Evolutionary conservation across 2,113 vertebrate species (phyloP).

Genomic region (Erythrolamprus reginae): DNA sequence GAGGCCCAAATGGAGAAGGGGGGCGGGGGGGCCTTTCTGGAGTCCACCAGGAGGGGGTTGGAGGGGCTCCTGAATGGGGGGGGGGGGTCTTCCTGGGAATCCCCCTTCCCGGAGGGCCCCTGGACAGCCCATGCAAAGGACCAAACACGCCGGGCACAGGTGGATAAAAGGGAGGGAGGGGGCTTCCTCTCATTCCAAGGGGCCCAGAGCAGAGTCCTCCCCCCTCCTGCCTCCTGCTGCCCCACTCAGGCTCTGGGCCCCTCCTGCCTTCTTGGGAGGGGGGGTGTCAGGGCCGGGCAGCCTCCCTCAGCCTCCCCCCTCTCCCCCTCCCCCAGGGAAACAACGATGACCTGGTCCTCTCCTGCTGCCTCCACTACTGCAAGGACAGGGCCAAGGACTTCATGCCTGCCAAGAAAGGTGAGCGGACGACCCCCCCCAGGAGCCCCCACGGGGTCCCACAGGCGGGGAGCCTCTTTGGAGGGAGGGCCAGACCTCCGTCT

Average conservation of each 20-base stretch:
- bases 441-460: background rate
- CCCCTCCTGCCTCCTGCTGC: background rate
- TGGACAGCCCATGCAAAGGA: no score
- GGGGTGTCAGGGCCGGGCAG: background rate
- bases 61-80: no score
- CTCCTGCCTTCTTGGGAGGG: background rate
- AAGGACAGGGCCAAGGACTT: constrained; percentile 96
- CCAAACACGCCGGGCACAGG: no score
- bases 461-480: background rate
- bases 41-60: no score
- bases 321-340: constrained; percentile 78
- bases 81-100: no score
- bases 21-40: no score
- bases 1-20: no score
- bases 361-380: constrained; percentile 90
- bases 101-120: no score
- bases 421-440: background rate
- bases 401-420: constrained; percentile 89
- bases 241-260: background rate
- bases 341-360: constrained; percentile 89
- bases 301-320: background rate
- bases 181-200: background rate
- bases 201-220: background rate
- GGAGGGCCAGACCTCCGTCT: no score
- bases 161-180: no score